These are phyloP conservation scores for Sebastolobus alascanus DNA, from an alignment of 2,797 vertebrate genomes.

Conservation along the genomic window DNA sequence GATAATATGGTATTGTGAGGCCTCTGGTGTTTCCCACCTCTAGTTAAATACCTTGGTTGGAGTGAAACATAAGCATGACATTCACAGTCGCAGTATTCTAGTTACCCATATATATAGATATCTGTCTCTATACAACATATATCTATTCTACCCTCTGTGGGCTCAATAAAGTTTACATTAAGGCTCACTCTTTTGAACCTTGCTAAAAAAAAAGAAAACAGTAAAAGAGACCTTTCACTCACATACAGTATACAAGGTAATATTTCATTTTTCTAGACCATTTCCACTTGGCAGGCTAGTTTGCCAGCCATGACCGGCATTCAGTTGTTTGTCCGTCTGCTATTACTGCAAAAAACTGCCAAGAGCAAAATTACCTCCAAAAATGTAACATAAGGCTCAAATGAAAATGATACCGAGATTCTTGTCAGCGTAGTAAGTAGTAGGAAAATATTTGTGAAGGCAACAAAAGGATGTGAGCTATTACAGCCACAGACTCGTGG, in stretches of 20 bases:
- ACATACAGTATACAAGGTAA: not conserved
- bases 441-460: conserved; percentile 6
- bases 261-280: conserved; percentile 9
- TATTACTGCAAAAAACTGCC: not conserved
- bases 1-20: rapidly evolving
- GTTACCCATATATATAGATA: not conserved
- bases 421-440: not conserved
- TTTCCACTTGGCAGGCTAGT: conserved; percentile 21
- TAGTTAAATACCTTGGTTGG: not conserved
- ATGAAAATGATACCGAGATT: conserved; percentile 16
- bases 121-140: no score
- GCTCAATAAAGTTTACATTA: not conserved
- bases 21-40: no score
- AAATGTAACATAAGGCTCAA: conserved; percentile 5
- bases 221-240: not conserved
- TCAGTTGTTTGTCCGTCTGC: not conserved
- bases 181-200: not conserved
- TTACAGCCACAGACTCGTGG: not conserved
- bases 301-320: conserved; percentile 15
- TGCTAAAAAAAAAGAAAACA: not conserved
- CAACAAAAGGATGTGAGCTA: conserved; percentile 3
- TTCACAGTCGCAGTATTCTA: not conserved
- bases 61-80: not conserved
- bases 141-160: not conserved
- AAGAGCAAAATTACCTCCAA: conserved; percentile 9